Evolutionary conservation across 2,888 invertebrate species (phyloP), one percentile per base, ranked within the genome.

Genomic region (Orthosia gracilis): DNA sequence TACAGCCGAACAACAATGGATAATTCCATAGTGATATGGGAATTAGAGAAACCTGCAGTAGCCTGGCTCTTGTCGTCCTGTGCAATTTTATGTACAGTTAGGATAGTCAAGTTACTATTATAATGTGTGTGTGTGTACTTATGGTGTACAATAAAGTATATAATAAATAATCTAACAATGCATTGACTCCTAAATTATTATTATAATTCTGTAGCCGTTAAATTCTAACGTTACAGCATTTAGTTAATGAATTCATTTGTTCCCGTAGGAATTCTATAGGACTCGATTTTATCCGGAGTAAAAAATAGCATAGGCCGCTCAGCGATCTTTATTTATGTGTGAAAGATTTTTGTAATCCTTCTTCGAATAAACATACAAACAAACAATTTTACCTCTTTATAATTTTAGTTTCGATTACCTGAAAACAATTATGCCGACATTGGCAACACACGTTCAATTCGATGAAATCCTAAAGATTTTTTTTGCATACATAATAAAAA

Each of bases 1-100:
- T 84, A 85, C 77, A 76, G 59, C 52, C 23, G 74, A 58, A 57
- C 68, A 79, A 87, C 86, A 87, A 87, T 87, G 66, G 87, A 76
- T 87, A 74, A 82, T 85, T 73, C 65, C 73, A 78, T 76, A 69
- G 65, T 75, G 75, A 83, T 83, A 75, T 80, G 73, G 74, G 78
- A 85, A 80, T 78, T 58, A 76, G 67, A 78, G 79, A 77, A 71
- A 82, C 64, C 72, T 73, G 84, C 81, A 73, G 70, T 70, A 50
- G 58, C 31, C 45, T 59, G 52, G 54, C 45, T 23, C 54, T 66
- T 55, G 75, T 59, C 31, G 66, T 68, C 61, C 62, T 54, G 59
- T 52, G 57, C 64, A 73, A 70, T 84, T 76, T 73, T 68, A 61
- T 62, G 21, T 62, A 52, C 52, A 57, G 31, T 57, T 54, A 31